Base-by-base conservation (phyloP, 2,113 vertebrate genomes). In the Bombycilla garrulus region DNA sequence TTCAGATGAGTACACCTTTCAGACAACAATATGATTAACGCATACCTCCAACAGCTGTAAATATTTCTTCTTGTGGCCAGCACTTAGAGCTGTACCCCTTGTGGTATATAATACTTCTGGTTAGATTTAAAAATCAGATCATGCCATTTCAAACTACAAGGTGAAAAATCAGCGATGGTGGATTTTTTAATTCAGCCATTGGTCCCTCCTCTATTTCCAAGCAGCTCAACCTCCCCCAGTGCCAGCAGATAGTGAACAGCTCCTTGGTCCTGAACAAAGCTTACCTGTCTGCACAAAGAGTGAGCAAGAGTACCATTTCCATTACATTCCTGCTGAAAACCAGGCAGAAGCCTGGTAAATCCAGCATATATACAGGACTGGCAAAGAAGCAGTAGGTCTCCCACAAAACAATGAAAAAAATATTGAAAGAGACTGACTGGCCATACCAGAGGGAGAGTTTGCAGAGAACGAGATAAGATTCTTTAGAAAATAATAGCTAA, bases 21-120 rank as follows among this genome's bases (percentile, higher is more conserved):
- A 73, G 36, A 53, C 42, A 92, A 25, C 24, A 7, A 7, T 8
- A 35, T 21, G 19, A 36, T 58, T 28, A 35, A 70, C 0, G 0
- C 9, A 8, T 29, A 21, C 26, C 48, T 87, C 78, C 69, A 47
- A 33, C 3, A 62, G 19, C 56, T 15, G 9, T 11, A 79, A 71
- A 60, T 1, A 31, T 38, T 78, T 80, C 15, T 48, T 69, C 53
- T 26, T 29, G 10, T 9, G 28, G 25, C 14, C 66, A 61, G n/a
- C 24, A 51, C 15, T 36, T 17, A 69, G 8, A 77, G 18, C 28
- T 50, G 26, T 58, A 2, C 6, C 10, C 26, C 47, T 74, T 84
- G 40, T n/a, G 29, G 31, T n/a, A 69, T 5, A 36, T 8, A 54
- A 60, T 16, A 22, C 23, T 47, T 51, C 56, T 21, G 24, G 56